phyloP scores from a whole-genome alignment of 2,888 invertebrate species.

The Nebria brevicollis region DNA sequence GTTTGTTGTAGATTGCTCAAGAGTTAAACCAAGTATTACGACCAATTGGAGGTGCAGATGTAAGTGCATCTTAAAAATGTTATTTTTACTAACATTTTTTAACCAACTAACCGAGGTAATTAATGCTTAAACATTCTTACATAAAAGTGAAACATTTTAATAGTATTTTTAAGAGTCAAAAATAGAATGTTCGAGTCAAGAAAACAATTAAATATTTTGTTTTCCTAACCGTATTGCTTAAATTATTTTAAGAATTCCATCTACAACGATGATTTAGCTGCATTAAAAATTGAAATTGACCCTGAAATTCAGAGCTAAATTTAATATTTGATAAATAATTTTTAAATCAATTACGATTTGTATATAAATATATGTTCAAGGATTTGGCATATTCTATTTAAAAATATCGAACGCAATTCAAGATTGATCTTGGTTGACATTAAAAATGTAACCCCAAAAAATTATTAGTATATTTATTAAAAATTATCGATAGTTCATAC shows the following conservation, averaged over 20 bases:
- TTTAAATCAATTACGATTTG: neutral
- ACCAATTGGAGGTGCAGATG: neutral
- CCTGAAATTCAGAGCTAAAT: neutral
- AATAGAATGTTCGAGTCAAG: neutral
- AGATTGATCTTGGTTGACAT: no score
- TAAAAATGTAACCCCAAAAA: no score
- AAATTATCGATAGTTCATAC: no score
- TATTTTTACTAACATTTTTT: constrained; percentile 19
- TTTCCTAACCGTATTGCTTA: constrained; percentile 2
- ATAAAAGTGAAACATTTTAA: neutral
- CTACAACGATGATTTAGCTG: neutral
- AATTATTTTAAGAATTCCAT: neutral
- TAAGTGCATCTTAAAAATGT: constrained; percentile 24
- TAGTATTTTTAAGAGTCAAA: neutral
- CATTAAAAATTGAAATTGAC: neutral
- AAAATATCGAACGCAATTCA: neutral
- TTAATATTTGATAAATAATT: neutral
- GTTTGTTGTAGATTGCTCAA: constrained; percentile 55
- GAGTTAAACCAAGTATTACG: constrained; percentile 56
- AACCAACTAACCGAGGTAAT: constrained; percentile 23
- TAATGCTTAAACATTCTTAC: neutral
- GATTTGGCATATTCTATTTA: neutral
- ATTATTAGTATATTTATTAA: no score
- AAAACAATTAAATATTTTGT: constrained; percentile 17
- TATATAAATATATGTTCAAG: neutral